phyloP scores from a whole-genome alignment of 2,888 invertebrate species.

The Dyspetes luteomarginatus region DNA sequence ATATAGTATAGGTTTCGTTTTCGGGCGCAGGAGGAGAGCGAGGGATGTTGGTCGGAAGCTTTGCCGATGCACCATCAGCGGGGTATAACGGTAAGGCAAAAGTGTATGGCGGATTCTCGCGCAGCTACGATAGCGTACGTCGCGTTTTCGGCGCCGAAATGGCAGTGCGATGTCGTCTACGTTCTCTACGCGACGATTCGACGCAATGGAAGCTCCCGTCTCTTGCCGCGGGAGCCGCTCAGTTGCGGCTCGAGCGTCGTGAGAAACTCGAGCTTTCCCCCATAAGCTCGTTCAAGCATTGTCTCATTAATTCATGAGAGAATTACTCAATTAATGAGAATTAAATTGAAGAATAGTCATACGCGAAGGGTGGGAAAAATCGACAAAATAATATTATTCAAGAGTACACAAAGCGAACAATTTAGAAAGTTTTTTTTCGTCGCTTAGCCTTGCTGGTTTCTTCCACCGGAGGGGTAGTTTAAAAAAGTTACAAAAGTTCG shows the following conservation, averaged over 20 bases:
- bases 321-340: too few relatives aligned
- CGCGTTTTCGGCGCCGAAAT: slow-evolving; percentile 67
- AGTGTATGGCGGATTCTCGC: slow-evolving; percentile 61
- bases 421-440: too few relatives aligned
- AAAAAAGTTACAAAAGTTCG: too few relatives aligned
- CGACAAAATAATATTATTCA: too few relatives aligned
- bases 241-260: slow-evolving; percentile 82
- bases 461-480: too few relatives aligned
- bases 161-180: slow-evolving; percentile 63
- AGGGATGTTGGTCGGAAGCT: slow-evolving; percentile 31
- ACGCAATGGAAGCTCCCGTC: slow-evolving; percentile 81
- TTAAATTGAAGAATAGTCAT: too few relatives aligned
- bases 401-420: too few relatives aligned
- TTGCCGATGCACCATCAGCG: slow-evolving; percentile 25
- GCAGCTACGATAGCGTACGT: slow-evolving; percentile 61
- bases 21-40: too few relatives aligned
- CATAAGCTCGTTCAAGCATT: slow-evolving; percentile 69
- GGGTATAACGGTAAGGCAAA: slow-evolving; percentile 39
- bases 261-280: slow-evolving; percentile 68
- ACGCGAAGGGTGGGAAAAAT: too few relatives aligned
- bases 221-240: slow-evolving; percentile 82
- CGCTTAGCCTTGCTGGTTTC: too few relatives aligned
- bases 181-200: slow-evolving; percentile 80
- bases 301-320: too few relatives aligned
- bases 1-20: slow-evolving; percentile 26